Base-by-base conservation (phyloP, 2,113 vertebrate genomes). In the Etia nguti region DNA sequence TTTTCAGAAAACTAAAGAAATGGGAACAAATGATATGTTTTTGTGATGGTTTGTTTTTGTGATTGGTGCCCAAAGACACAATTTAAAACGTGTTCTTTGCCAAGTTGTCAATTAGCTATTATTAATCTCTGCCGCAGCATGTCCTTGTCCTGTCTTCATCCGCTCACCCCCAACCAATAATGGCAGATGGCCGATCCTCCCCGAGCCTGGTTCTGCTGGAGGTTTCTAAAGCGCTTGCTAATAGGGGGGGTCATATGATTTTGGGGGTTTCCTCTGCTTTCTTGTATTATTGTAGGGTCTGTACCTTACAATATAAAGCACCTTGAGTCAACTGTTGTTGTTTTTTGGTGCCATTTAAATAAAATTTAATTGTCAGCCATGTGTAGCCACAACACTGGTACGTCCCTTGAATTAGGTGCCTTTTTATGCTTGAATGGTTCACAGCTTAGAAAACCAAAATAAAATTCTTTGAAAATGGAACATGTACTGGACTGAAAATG, bases 321-420 rank as follows among this genome's bases (percentile, higher is more conserved):
- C 34, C 0, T 65, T 22, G 2, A 38, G 34, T 10, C 34, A 65
- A 65, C 10, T 3, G 34, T 38, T 65, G n/a, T 4, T 22, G 34
- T 38, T 8, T 22, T 38, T 65, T 65, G 34, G 0, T 6, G 8
- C 34, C 38, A 65, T 13, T n/a, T n/a, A 38, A 38, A 38, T 10
- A 60, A 31, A 18, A 60, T 12, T 13, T 0, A 65, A 38, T 6
- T n/a, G 18, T 65, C 18, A 65, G 34, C 10, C 2, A 24, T 2
- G 12, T 10, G 62, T 24, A 70, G 62, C 34, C 34, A 16, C 38
- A 24, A 70, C n/a, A 26, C 65, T 43, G 38, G 65, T 22, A 26
- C 0, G 0, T 1, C 65, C 36, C 38, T 24, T 43, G n/a, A 43
- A 24, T 43, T 70, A 6, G 8, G n/a, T 10, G 62, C n/a, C 0